Evolutionary conservation across 1,140 invertebrate genomes (phyloP), one percentile per base, ranked within the genome.

Genomic region (Caenorhabditis brenneri): DNA sequence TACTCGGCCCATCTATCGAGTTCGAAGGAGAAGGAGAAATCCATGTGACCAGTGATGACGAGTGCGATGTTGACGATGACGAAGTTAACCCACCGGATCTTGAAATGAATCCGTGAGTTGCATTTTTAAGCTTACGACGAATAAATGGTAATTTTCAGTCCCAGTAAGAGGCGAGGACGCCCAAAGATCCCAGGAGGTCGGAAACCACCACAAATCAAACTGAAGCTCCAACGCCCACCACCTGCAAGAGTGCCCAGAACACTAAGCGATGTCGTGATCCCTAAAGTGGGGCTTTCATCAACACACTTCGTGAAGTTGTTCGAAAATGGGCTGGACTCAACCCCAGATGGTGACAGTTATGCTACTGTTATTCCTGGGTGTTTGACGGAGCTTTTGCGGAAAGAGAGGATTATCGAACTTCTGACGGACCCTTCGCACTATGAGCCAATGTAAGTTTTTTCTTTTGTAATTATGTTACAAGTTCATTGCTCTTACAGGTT

Each of bases 321-420:
- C 48, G 65, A 79, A 7, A 48, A 79, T 4, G 39, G 79, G n/a
- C 22, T 83, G 9, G 49, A 48, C 2, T 48, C 29, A 24, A 83
- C 65, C 1, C 58, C 69, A 7, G 33, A 69, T 10, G 82, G 82
- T 0, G 82, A 79, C 10, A 9, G 29, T 22, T 83, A 83, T 42
- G 82, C 82, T 9, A 79, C 74, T 12, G 82, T 83, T 1, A 19
- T 83, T 24, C 22, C 15, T 12, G 82, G 82, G 16, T 83, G 82
- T 36, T 48, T 83, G 46, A 74, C 82, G 9, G 49, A 83, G 22
- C 74, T 83, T 22, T 31, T 83, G 6, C 33, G 82, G 15, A 83
- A 83, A 19, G 82, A 83, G 27, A 31, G 78, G 16, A 83, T 83
- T 24, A 79, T 83, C 48, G 82, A 79, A 7, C 9, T 83, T 15